Evolutionary conservation across 2,113 vertebrate species (phyloP), one percentile per base, ranked within the genome.

Genomic region (Syngnathus scovelli): DNA sequence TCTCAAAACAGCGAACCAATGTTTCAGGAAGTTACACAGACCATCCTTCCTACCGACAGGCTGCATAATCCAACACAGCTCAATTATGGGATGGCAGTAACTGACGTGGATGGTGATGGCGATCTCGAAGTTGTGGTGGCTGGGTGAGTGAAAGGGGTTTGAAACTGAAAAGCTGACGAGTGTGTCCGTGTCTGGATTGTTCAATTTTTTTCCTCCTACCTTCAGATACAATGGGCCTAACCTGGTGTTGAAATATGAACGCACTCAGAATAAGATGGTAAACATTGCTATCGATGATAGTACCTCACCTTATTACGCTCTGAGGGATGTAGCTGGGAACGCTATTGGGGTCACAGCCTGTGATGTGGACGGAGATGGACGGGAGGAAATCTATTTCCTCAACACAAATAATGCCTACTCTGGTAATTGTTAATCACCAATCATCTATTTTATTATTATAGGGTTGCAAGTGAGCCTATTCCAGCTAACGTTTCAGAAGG

Each of bases 341-440:
- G 94, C 96, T 75, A 98, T 98, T 0, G 95, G 96, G 0, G 96
- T 98, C 69, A 92, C 96, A 0, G 96, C 96, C 67, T 98, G 96
- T 0, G 96, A 98, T 85, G 93, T 98, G 1, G 96, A 98, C 0
- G 96, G 96, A 44, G 96, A 98, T 0, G 95, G 96, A 73, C 91
- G 84, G 0, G 96, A 98, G 82, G 96, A 98, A 83, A 93, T 98
- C 86, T 98, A 98, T 86, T 96, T 98, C 89, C 95, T 98, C 86
- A 98, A 98, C 85, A 98, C 96, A 80, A 98, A 98, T 83, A 94
- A 95, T 0, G 96, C 96, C 55, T 98, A 94, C 86, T 97, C 96
- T 2, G 96, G 96, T 98, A 88, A 83, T 54, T 19, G 3, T 9
- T 38, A n/a, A 16, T 36, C 55, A 36, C 6, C 15, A 2, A 16